Conservation (phyloP, 2,797 vertebrate species). For the Myotis daubentonii region DNA sequence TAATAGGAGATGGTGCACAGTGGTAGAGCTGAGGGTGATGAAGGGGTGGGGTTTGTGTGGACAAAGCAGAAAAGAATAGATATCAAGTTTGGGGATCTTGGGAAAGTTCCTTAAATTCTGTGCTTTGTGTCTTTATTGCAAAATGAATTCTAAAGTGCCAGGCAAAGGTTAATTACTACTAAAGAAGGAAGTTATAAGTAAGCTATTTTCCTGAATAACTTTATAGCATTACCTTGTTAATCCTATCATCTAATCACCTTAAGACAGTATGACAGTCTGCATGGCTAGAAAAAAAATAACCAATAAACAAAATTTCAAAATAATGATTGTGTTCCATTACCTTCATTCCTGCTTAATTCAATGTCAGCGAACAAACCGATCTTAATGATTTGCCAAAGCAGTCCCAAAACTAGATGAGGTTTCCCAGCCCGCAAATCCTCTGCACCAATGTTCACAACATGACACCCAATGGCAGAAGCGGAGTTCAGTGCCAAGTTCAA, state of each 20-base stretch:
- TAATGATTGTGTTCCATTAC: conserved; percentile 80
- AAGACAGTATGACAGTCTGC: neutral
- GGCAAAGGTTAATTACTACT: conserved; percentile 16
- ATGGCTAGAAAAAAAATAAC: conserved; percentile 21
- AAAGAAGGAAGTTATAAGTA: conserved; percentile 50
- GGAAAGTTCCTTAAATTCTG: conserved; percentile 34
- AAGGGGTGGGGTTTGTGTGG: neutral
- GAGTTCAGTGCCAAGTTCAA: conserved; percentile 98
- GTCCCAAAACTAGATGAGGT: conserved; percentile 95
- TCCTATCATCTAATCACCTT: conserved; percentile 32
- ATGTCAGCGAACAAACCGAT: conserved; percentile 97
- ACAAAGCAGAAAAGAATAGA: neutral
- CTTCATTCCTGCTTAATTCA: conserved; percentile 96
- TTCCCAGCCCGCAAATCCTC: conserved; percentile 96
- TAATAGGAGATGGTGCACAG: neutral
- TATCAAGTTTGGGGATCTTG: neutral
- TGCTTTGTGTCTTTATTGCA: neutral
- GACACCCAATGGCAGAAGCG: conserved; percentile 97
- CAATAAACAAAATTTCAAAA: conserved; percentile 37
- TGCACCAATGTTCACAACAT: conserved; percentile 98
- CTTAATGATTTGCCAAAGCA: conserved; percentile 99
- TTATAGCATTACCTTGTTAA: conserved; percentile 45
- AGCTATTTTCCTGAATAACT: conserved; percentile 47
- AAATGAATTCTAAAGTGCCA: conserved; percentile 57
- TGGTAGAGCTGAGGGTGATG: neutral